phyloP scores from a whole-genome alignment of 2,888 invertebrate species.

The Dione juno region DNA sequence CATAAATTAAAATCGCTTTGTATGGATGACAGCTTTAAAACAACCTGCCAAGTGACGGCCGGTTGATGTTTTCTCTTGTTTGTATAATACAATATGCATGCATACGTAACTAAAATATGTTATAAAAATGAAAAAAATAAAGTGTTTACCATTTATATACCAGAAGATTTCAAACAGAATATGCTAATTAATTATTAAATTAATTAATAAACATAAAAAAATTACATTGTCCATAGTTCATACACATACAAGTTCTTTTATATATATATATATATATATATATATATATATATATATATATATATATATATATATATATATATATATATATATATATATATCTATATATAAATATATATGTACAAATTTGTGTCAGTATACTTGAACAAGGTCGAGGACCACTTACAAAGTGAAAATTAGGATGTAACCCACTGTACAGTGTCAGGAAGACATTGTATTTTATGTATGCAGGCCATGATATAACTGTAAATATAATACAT shows the following conservation, averaged over 20 bases:
- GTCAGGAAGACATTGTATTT: conserved; percentile 23
- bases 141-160: background rate
- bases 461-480: conserved; percentile 17
- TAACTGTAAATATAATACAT: background rate
- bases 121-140: background rate
- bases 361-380: conserved; percentile 12
- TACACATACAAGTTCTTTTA: too few relatives aligned
- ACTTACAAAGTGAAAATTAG: conserved; percentile 29
- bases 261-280: too few relatives aligned
- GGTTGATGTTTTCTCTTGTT: conserved; percentile 56
- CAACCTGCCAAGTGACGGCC: conserved; percentile 46
- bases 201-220: too few relatives aligned
- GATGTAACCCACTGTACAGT: conserved; percentile 1
- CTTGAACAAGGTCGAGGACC: conserved; percentile 22
- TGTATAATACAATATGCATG: conserved; percentile 46
- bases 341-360: too few relatives aligned
- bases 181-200: background rate
- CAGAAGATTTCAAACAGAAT: background rate
- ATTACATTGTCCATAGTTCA: too few relatives aligned
- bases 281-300: too few relatives aligned
- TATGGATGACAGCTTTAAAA: conserved; percentile 37
- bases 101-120: background rate
- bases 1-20: conserved; percentile 23
- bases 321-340: too few relatives aligned
- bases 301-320: too few relatives aligned